phyloP scores from a whole-genome alignment of 2,888 invertebrate species.

The Ochropleura plecta region DNA sequence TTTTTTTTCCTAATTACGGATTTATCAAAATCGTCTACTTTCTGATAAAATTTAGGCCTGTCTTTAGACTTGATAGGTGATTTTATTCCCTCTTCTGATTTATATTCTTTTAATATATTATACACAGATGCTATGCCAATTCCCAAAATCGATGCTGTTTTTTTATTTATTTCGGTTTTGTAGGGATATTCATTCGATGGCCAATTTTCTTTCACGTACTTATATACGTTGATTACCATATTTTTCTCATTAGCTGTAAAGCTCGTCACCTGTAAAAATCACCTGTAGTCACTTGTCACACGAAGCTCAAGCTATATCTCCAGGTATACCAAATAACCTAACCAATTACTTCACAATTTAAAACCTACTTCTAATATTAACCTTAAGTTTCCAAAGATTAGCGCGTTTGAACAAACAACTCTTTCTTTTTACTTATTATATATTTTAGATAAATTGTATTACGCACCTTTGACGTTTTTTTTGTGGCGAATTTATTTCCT shows the following conservation, averaged over 20 bases:
- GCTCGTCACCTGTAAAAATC: slow-evolving; percentile 18
- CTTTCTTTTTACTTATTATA: slow-evolving; percentile 12
- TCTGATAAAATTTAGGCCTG: too few relatives aligned
- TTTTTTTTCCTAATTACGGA: too few relatives aligned
- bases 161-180: too few relatives aligned
- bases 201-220: slow-evolving; percentile 8
- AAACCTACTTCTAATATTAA: slow-evolving; percentile 16
- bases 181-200: too few relatives aligned
- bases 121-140: too few relatives aligned
- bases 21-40: too few relatives aligned
- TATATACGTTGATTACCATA: slow-evolving; percentile 15
- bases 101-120: too few relatives aligned
- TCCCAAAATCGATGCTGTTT: too few relatives aligned
- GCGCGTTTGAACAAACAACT: slow-evolving; percentile 15
- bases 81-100: too few relatives aligned
- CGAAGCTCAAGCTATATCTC: slow-evolving; percentile 16
- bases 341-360: slow-evolving; percentile 16
- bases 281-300: slow-evolving; percentile 14
- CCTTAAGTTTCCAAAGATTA: slow-evolving; percentile 15
- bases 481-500: slow-evolving; percentile 9
- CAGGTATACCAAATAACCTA: slow-evolving; percentile 13
- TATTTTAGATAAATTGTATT: slow-evolving; percentile 15
- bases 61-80: too few relatives aligned
- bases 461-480: slow-evolving; percentile 13
- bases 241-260: slow-evolving; percentile 11